phyloP scores from a whole-genome alignment of 2,797 vertebrate species.

The Rallus crepitans region DNA sequence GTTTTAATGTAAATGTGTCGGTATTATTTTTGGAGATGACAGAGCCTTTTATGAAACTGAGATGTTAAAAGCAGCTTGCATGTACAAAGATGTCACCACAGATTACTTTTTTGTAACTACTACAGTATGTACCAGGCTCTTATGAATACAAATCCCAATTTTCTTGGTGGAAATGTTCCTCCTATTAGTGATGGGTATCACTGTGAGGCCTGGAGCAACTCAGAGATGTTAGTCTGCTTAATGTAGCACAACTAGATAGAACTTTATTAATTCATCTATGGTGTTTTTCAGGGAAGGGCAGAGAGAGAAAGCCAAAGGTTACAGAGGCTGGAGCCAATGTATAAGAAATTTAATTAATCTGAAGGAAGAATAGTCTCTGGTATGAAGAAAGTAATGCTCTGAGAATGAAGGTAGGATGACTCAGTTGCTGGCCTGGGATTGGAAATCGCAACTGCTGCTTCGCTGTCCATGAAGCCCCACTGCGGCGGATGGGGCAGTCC shows the following conservation, averaged over 20 bases:
- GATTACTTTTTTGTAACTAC: neutral
- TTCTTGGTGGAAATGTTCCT: neutral
- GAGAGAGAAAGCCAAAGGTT: neutral
- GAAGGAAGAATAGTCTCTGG: neutral
- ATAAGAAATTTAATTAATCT: neutral
- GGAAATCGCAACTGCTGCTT: neutral
- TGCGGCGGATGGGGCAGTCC: neutral
- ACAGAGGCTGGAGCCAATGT: neutral
- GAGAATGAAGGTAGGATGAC: neutral
- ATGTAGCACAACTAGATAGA: neutral
- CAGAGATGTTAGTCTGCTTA: neutral
- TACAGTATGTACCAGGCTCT: neutral
- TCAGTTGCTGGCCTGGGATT: neutral
- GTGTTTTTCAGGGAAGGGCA: neutral
- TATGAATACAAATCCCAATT: neutral
- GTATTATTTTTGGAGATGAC: neutral
- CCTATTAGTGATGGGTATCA: neutral
- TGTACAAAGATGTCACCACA: neutral
- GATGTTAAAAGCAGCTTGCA: neutral
- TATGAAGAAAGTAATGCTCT: neutral
- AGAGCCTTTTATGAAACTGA: conserved; percentile 27
- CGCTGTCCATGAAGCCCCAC: neutral
- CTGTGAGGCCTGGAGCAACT: neutral
- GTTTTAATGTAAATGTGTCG: conserved; percentile 24
- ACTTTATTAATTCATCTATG: neutral